Percentiles rank a stretch among this genome's conserved stretches.
phyloP scores from a whole-genome alignment of 37 sponge, comb jelly and placozoan species.

The Diacarnus erythraeanus region DNA sequence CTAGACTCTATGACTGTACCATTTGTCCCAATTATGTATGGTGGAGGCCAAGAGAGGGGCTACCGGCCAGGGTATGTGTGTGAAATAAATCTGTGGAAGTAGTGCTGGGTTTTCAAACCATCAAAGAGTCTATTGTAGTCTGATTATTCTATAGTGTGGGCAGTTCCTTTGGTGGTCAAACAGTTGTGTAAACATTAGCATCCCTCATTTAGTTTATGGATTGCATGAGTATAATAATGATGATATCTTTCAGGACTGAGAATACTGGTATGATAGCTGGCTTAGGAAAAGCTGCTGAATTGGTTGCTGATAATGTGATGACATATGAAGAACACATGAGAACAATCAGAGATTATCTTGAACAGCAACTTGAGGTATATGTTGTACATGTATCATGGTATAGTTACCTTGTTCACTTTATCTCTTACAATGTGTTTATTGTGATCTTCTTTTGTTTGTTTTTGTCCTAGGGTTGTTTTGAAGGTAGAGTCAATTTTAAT shows the following conservation, averaged over 20 bases:
- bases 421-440: neutral
- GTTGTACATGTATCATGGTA: neutral
- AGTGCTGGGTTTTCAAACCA: too few species aligned
- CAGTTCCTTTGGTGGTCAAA: too few species aligned
- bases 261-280: slow-evolving; percentile 96
- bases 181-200: too few species aligned
- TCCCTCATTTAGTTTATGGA: too few species aligned
- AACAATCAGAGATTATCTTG: slow-evolving; percentile 63
- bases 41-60: slow-evolving; percentile 89
- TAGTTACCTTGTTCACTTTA: neutral
- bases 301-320: slow-evolving; percentile 54
- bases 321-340: slow-evolving; percentile 47
- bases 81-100: too few species aligned
- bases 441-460: neutral
- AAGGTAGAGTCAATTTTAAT: slow-evolving; percentile 47
- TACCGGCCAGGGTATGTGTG: slow-evolving; percentile 83
- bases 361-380: slow-evolving; percentile 48
- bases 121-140: too few species aligned
- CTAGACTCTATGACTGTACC: slow-evolving; percentile 51
- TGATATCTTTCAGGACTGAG: slow-evolving; percentile 72
- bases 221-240: too few species aligned
- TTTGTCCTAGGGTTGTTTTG: slow-evolving; percentile 34
- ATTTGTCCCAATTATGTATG: slow-evolving; percentile 67
- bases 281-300: slow-evolving; percentile 71
- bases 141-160: too few species aligned